Conservation (phyloP, 2,113 vertebrate species). For the Myiozetetes cayanensis region DNA sequence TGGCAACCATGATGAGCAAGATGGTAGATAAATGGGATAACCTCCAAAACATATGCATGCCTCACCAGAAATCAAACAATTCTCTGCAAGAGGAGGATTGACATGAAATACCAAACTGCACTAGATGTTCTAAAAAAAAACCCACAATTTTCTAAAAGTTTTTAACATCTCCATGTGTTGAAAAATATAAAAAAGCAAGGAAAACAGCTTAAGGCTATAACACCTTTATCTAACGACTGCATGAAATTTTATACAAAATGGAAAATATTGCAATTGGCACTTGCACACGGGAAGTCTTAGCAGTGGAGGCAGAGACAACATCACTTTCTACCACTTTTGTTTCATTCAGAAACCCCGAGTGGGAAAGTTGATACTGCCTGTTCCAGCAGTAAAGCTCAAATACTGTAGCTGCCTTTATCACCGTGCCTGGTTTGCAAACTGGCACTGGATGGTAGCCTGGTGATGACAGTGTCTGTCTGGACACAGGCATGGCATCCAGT, state of each 20-base stretch:
- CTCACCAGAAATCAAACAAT: not conserved
- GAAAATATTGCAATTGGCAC: not conserved
- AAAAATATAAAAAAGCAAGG: not conserved
- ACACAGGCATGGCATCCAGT: fast-evolving
- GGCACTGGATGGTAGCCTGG: not conserved
- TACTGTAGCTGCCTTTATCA: not conserved
- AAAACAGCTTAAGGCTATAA: not conserved
- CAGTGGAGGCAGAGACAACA: not conserved
- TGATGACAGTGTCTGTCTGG: not conserved
- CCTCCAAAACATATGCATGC: not conserved
- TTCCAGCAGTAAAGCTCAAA: not conserved
- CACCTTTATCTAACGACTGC: fast-evolving
- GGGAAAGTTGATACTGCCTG: not conserved
- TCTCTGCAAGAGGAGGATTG: not conserved
- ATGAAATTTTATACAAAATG: not conserved
- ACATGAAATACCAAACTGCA: not conserved
- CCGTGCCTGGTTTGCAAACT: fast-evolving
- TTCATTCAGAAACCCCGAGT: not conserved
- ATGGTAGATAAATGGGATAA: not conserved
- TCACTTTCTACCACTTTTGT: not conserved
- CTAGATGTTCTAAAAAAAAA: not conserved
- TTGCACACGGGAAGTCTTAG: not conserved
- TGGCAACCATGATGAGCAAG: fast-evolving
- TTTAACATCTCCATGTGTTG: not conserved
- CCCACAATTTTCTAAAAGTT: not conserved